A percentile compares a stretch with the other conserved stretches of the same genome.
Evolutionary conservation across 2,888 invertebrate genomes (phyloP).

Genomic region (Epistrophe grossulariae): DNA sequence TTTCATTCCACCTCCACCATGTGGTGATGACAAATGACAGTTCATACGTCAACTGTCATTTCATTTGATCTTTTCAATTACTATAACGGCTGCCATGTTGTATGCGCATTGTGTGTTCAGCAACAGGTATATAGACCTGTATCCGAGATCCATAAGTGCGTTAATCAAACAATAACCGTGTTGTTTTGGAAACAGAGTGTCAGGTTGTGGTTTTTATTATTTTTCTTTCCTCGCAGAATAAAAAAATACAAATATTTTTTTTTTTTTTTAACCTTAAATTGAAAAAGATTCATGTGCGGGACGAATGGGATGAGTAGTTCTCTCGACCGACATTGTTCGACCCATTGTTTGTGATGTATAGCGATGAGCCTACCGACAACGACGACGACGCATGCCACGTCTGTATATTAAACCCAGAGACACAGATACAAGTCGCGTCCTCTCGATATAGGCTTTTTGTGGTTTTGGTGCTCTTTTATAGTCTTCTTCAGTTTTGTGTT

Average conservation of each 20-base stretch:
- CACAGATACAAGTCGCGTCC: neutral
- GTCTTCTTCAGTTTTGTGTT: conserved; percentile 10
- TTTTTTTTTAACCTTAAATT: conserved; percentile 19
- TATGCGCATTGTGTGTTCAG: conserved; percentile 15
- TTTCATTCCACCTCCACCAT: conserved; percentile 21
- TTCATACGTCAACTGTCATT: conserved; percentile 66
- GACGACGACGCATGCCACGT: conserved; percentile 12
- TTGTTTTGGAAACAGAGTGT: conserved; percentile 58
- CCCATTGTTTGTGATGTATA: conserved; percentile 41
- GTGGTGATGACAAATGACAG: conserved; percentile 69
- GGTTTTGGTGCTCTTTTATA: conserved; percentile 27
- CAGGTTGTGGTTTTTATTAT: conserved; percentile 37
- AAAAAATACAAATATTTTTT: neutral
- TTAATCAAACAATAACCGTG: conserved; percentile 51
- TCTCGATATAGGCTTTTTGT: conserved; percentile 9
- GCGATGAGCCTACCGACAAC: neutral
- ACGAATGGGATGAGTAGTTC: neutral
- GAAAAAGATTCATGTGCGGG: conserved; percentile 42
- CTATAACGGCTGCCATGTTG: conserved; percentile 19
- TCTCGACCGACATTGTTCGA: neutral
- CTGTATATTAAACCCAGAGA: conserved; percentile 39
- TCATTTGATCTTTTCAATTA: conserved; percentile 62
- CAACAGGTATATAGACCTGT: conserved; percentile 50
- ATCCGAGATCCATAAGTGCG: conserved; percentile 22
- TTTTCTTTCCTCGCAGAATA: neutral